phyloP scores from a whole-genome alignment of 2,797 vertebrate species.

The Coregonus ussuriensis region DNA sequence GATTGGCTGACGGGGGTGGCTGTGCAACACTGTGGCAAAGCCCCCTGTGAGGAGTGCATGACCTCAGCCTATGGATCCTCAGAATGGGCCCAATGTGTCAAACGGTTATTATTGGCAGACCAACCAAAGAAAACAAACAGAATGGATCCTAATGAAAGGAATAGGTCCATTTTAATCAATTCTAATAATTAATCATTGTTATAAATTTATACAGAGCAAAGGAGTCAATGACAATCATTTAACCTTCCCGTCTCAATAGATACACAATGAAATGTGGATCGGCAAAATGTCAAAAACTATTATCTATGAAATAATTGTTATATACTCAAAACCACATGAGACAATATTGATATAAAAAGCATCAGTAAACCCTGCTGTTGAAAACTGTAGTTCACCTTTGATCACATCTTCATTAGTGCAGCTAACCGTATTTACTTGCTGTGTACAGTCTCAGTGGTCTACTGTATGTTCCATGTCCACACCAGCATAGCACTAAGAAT shows the following conservation, averaged over 20 bases:
- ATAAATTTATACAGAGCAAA: slow-evolving; percentile 50
- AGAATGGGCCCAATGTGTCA: slow-evolving; percentile 69
- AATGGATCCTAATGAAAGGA: slow-evolving; percentile 65
- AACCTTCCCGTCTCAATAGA: not conserved
- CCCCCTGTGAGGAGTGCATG: slow-evolving; percentile 63
- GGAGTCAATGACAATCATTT: slow-evolving; percentile 31
- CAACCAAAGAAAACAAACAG: slow-evolving; percentile 68
- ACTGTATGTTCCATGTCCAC: not conserved
- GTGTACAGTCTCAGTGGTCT: not conserved
- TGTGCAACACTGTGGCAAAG: slow-evolving; percentile 65
- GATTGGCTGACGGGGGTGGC: slow-evolving; percentile 65
- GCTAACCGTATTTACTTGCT: not conserved
- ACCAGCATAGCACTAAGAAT: not conserved
- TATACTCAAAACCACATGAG: not conserved
- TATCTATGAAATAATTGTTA: not conserved
- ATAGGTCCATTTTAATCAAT: slow-evolving; percentile 67
- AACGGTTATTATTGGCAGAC: slow-evolving; percentile 72
- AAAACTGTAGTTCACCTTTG: not conserved
- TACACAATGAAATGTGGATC: not conserved
- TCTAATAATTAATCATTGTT: slow-evolving; percentile 66
- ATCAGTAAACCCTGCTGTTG: not conserved
- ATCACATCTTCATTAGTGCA: no score
- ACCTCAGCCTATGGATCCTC: slow-evolving; percentile 70
- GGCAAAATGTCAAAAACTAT: not conserved
- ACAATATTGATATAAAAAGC: not conserved